Evolutionary conservation across 2,888 invertebrate genomes (phyloP).

Genomic region (Caenorhabditis wallacei): DNA sequence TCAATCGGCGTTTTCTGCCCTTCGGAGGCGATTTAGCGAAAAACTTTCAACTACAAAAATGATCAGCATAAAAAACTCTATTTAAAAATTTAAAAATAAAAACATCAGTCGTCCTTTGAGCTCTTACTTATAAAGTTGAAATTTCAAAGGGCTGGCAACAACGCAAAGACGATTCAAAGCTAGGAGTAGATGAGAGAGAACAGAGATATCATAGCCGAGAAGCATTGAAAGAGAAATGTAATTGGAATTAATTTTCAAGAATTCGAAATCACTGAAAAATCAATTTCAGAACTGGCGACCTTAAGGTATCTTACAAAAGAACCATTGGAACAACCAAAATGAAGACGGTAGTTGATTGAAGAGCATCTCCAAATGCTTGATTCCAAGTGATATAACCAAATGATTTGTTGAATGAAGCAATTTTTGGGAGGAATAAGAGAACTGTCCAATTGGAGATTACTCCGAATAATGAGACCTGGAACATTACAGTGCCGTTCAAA

Average conservation of each 20-base stretch:
- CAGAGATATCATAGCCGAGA: slow-evolving; percentile 41
- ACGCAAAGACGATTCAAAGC: slow-evolving; percentile 37
- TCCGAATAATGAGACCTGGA: slow-evolving; percentile 28
- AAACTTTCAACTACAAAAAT: too few relatives aligned
- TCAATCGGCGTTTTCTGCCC: too few relatives aligned
- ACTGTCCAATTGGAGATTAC: slow-evolving; percentile 44
- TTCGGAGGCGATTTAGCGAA: too few relatives aligned
- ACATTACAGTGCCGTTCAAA: too few relatives aligned
- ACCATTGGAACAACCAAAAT: slow-evolving; percentile 30
- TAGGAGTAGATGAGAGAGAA: slow-evolving; percentile 39
- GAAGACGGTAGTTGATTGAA: slow-evolving; percentile 29
- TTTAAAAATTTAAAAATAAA: too few relatives aligned
- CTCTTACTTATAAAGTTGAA: slow-evolving; percentile 22
- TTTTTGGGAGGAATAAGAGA: slow-evolving; percentile 27
- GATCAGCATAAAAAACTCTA: too few relatives aligned
- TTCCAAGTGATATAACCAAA: slow-evolving; percentile 48
- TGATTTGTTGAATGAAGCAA: slow-evolving; percentile 32
- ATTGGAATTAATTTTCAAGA: slow-evolving; percentile 25
- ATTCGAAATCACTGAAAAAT: slow-evolving; percentile 28
- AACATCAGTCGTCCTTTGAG: neutral
- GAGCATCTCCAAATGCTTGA: slow-evolving; percentile 47
- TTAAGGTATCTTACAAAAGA: slow-evolving; percentile 22
- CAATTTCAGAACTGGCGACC: neutral
- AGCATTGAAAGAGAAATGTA: slow-evolving; percentile 35
- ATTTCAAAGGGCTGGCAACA: slow-evolving; percentile 18